Percentiles rank a stretch among this genome's conserved stretches.
phyloP scores from a whole-genome alignment of 2,797 vertebrate genomes.

The Apodemus agrarius region DNA sequence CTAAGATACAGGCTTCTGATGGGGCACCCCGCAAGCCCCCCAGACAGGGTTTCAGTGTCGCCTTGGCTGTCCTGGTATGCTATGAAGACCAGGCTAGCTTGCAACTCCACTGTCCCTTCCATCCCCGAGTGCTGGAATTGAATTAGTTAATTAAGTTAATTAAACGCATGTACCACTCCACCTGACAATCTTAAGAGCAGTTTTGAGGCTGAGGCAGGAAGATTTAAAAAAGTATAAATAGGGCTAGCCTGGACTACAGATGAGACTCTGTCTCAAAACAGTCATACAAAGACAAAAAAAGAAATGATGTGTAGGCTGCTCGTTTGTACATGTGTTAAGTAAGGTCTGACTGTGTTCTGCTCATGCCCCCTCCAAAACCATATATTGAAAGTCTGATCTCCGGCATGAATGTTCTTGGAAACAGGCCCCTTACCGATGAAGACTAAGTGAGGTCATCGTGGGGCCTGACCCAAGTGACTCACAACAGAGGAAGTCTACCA shows the following conservation, averaged over 20 bases:
- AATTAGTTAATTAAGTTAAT: background rate
- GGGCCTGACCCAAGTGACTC: background rate
- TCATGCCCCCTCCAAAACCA: too few relatives aligned
- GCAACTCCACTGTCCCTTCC: background rate
- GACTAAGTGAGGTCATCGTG: background rate
- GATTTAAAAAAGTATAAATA: background rate
- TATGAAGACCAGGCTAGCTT: background rate
- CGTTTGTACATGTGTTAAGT: background rate
- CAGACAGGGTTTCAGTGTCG: background rate
- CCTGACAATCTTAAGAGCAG: background rate
- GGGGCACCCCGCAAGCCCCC: background rate
- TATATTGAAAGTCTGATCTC: background rate
- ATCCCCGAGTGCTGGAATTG: background rate
- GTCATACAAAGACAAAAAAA: background rate
- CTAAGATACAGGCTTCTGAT: background rate
- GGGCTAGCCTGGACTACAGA: background rate
- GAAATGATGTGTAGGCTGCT: background rate
- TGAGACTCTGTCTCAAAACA: background rate
- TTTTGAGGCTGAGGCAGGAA: background rate
- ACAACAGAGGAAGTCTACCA: background rate
- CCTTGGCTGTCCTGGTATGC: background rate
- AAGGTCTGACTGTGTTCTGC: background rate
- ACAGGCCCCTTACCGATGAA: background rate
- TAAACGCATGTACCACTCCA: background rate
- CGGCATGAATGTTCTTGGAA: background rate